A percentile compares a stretch with the other conserved stretches of the same genome.
Conservation (phyloP, 1,140 invertebrate species). For the Aphelinus certus region DNA sequence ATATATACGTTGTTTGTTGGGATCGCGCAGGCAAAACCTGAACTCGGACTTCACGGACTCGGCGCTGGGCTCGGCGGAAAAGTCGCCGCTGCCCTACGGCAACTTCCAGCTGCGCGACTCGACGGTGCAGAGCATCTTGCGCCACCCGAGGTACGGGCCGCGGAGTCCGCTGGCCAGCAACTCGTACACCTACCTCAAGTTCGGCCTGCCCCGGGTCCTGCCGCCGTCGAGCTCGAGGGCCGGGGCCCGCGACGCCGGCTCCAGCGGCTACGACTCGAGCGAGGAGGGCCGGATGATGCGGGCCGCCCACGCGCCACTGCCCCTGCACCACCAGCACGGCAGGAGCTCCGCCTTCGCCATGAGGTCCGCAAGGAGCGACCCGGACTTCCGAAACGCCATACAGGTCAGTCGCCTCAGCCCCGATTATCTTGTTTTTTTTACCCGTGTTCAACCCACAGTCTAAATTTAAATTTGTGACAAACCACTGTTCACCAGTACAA, state of each 20-base stretch:
- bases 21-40: conserved; percentile 82
- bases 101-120: conserved; percentile 93
- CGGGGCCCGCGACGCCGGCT: conserved; percentile 69
- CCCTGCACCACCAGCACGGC: background rate
- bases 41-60: conserved; percentile 96
- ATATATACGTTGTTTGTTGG: too few species aligned
- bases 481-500: too few species aligned
- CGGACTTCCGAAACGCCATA: conserved; percentile 75
- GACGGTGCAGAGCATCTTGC: conserved; percentile 92
- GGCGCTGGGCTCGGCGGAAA: conserved; percentile 88
- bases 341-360: conserved; percentile 45
- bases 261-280: conserved; percentile 88
- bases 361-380: conserved; percentile 73
- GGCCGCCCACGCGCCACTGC: conserved; percentile 20
- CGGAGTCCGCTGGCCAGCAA: conserved; percentile 85
- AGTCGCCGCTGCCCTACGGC: conserved; percentile 89
- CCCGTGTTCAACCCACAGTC: too few species aligned
- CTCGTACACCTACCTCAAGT: conserved; percentile 93
- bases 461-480: too few species aligned
- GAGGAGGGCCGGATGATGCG: conserved; percentile 67
- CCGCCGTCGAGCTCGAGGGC: conserved; percentile 70
- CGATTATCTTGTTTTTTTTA: too few species aligned
- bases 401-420: conserved; percentile 55
- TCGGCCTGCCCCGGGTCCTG: conserved; percentile 89
- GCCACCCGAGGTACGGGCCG: conserved; percentile 87